Percentiles rank a stretch among this genome's conserved stretches.
These are phyloP conservation scores for Hirtodrosophila cameraria DNA, from an alignment of 2,888 invertebrate species.

Conservation along the genomic window DNA sequence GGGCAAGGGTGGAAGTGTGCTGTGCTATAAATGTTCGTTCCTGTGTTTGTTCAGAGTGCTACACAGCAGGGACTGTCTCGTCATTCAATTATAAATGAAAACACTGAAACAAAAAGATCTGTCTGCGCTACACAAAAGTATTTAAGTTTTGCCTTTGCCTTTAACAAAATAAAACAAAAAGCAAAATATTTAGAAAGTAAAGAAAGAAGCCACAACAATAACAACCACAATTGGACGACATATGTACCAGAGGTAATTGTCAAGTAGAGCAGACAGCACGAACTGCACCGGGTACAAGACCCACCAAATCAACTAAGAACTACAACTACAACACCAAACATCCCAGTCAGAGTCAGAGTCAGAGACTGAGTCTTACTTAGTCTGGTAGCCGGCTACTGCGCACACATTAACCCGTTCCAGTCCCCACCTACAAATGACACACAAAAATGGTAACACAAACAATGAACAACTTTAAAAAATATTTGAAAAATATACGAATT, in stretches of 20 bases:
- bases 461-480: not conserved
- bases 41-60: slow-evolving; percentile 8
- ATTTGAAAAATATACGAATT: slow-evolving; percentile 10
- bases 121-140: slow-evolving; percentile 43
- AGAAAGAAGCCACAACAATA: slow-evolving; percentile 67
- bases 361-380: slow-evolving; percentile 15
- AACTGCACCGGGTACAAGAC: slow-evolving; percentile 42
- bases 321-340: slow-evolving; percentile 27
- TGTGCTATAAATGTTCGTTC: slow-evolving; percentile 4
- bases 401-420: slow-evolving; percentile 62
- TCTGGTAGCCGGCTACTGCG: slow-evolving; percentile 42
- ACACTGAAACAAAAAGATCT: slow-evolving; percentile 64
- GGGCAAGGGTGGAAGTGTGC: slow-evolving; percentile 1
- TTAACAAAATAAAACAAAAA: slow-evolving; percentile 15
- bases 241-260: slow-evolving; percentile 75
- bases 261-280: slow-evolving; percentile 75
- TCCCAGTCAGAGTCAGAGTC: slow-evolving; percentile 5
- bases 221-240: slow-evolving; percentile 62
- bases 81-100: slow-evolving; percentile 77
- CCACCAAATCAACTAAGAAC: slow-evolving; percentile 16
- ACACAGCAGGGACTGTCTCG: slow-evolving; percentile 24
- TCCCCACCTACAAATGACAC: slow-evolving; percentile 69
- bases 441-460: slow-evolving; percentile 76
- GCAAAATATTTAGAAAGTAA: slow-evolving; percentile 75
- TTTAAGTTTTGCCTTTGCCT: slow-evolving; percentile 64